Conservation (phyloP, 2,888 invertebrate species). For the Xylota segnis region DNA sequence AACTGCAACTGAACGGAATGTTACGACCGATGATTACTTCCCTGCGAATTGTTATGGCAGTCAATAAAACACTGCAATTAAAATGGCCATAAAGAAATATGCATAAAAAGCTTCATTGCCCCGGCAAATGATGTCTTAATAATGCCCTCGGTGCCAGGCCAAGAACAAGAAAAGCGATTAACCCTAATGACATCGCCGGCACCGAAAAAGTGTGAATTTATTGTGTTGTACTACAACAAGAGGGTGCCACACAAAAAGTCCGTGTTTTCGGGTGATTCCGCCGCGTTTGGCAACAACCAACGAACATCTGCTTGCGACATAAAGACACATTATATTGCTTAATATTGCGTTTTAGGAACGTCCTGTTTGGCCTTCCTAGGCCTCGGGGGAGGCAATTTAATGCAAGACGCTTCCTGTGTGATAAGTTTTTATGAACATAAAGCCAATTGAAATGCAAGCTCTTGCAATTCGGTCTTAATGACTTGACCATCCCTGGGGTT, state of each 20-base stretch:
- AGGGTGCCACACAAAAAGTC: slow-evolving; percentile 28
- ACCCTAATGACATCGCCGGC: slow-evolving; percentile 72
- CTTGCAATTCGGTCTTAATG: slow-evolving; percentile 47
- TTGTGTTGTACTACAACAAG: slow-evolving; percentile 53
- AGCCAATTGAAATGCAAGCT: slow-evolving; percentile 64
- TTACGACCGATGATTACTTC: slow-evolving; percentile 56
- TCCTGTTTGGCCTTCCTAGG: slow-evolving; percentile 33
- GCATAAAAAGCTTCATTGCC: slow-evolving; percentile 67
- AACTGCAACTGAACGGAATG: slow-evolving; percentile 49
- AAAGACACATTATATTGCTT: slow-evolving; percentile 68
- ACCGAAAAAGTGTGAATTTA: slow-evolving; percentile 69
- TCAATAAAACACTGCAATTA: slow-evolving; percentile 70
- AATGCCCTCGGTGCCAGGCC: slow-evolving; percentile 38
- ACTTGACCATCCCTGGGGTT: slow-evolving; percentile 38
- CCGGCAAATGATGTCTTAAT: slow-evolving; percentile 71
- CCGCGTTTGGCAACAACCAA: slow-evolving; percentile 65
- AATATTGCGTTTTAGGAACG: slow-evolving; percentile 52
- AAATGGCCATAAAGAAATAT: slow-evolving; percentile 67
- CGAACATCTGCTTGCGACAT: slow-evolving; percentile 68
- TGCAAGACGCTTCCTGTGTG: slow-evolving; percentile 23
- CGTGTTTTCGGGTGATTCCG: slow-evolving; percentile 43
- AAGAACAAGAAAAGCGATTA: slow-evolving; percentile 74
- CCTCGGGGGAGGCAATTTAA: slow-evolving; percentile 45
- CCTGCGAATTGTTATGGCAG: slow-evolving; percentile 55
- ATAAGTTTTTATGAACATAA: slow-evolving; percentile 41